Evolutionary conservation across 2,888 invertebrate genomes (phyloP), one percentile per base, ranked within the genome.

Genomic region (Exocentrus adspersus): DNA sequence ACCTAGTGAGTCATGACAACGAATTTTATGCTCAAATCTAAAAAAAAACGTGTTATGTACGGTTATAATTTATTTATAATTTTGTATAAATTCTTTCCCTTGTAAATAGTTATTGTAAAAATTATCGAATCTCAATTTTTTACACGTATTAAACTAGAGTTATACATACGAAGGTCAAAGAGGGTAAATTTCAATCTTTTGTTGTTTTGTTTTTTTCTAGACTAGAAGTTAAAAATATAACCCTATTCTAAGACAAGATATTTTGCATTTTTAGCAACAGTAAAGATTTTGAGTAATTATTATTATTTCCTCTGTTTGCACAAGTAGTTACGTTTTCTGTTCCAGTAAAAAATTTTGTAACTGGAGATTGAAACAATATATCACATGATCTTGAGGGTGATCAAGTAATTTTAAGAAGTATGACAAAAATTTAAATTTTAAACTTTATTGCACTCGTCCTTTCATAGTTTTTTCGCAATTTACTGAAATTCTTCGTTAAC

Each of bases 121-220:
- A 57, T 53, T 32, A 53, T 54, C 51, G 65, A 68, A 68, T 68
- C 68, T 68, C 68, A 62, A 52, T 58, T 67, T 61, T 62, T 60
- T 65, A 28, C 24, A 41, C 42, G 59, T 58, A 51, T 32, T 62
- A 52, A 62, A 30, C 51, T 53, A 19, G 30, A 28, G n/a, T 59
- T 42, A 30, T 19, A 21, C 54, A 59, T 59, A 59, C 48, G 51
- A 50, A 62, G 54, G 43, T 30, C 43, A 21, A 16, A 46, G 61
- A 59, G 56, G 56, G 53, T 14, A 9, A 12, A 60, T 59, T 61
- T 61, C 53, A 67, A 58, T 67, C 63, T 67, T 67, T 62, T 61
- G 64, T 67, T 67, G 64, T 54, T 43, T 24, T 41, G 7, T 43
- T 24, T 24, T 14, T 28, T 28, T 12, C 16, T n/a, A n/a, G n/a